A percentile compares a stretch with the other conserved stretches of the same genome.
phyloP scores from a whole-genome alignment of 1,140 invertebrate species.

The Brachionus plicatilis region DNA sequence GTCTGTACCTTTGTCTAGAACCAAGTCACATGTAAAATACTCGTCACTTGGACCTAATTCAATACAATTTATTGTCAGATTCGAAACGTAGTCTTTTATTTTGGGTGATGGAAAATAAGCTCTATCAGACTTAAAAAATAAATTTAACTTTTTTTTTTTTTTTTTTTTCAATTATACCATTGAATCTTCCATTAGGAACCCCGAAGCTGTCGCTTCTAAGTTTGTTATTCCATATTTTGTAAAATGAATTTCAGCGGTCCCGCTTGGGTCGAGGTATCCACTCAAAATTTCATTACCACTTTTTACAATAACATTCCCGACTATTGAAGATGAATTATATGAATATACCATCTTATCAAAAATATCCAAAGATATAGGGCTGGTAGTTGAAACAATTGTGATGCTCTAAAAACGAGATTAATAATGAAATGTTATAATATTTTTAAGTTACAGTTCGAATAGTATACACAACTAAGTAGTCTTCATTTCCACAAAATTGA shows the following conservation, averaged over 20 bases:
- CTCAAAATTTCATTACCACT: not conserved
- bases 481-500: not conserved
- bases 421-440: not conserved
- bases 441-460: not conserved
- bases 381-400: not conserved
- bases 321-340: not conserved
- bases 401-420: not conserved
- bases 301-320: not conserved
- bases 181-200: not conserved
- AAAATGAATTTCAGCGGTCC: not conserved
- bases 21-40: not conserved
- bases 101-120: not conserved
- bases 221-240: not conserved
- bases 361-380: not conserved
- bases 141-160: not conserved
- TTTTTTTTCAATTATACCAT: not conserved
- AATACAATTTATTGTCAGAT: not conserved
- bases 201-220: not conserved
- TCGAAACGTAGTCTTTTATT: not conserved
- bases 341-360: not conserved
- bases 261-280: not conserved
- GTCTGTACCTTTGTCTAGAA: not conserved
- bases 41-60: not conserved
- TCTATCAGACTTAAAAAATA: not conserved
- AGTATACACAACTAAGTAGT: not conserved